Evolutionary conservation across 2,113 vertebrate genomes (phyloP).

Genomic region (Poeciliopsis occidentalis): DNA sequence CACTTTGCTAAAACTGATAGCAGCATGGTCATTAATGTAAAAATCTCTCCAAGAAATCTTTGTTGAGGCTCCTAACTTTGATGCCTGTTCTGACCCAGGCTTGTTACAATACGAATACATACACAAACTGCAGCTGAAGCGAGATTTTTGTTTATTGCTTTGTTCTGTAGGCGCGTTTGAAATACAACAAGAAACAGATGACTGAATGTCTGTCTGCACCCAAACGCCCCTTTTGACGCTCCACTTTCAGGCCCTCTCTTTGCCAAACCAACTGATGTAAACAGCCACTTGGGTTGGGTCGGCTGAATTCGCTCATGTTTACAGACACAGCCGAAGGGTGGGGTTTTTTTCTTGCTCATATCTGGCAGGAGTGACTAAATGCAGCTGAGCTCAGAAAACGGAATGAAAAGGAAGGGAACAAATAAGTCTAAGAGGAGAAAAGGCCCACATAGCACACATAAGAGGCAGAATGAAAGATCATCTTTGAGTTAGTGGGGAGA

Average conservation of each 20-base stretch:
- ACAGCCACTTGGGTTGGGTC: slow-evolving; percentile 46
- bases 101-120: slow-evolving; percentile 22
- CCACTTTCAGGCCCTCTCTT: slow-evolving; percentile 5
- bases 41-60: neutral
- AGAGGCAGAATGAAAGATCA: slow-evolving; percentile 57
- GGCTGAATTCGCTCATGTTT: slow-evolving; percentile 54
- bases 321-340: slow-evolving; percentile 39
- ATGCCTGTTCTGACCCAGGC: slow-evolving; percentile 25
- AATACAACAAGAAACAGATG: slow-evolving; percentile 33
- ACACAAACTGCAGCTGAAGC: slow-evolving; percentile 43
- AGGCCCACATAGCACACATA: slow-evolving; percentile 24
- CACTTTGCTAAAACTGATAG: no score
- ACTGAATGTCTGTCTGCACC: slow-evolving; percentile 11
- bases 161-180: neutral
- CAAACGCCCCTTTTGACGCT: slow-evolving; percentile 15
- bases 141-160: slow-evolving; percentile 2
- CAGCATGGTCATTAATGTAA: neutral
- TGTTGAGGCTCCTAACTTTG: neutral
- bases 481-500: slow-evolving; percentile 51
- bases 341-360: slow-evolving; percentile 46
- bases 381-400: slow-evolving; percentile 26
- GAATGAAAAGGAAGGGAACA: slow-evolving; percentile 39
- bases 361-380: slow-evolving; percentile 42
- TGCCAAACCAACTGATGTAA: slow-evolving; percentile 46
- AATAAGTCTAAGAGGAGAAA: slow-evolving; percentile 37